Percentiles rank a stretch among this genome's conserved stretches.
Conservation (phyloP, 2,797 vertebrate genomes). For the Menidia menidia region DNA sequence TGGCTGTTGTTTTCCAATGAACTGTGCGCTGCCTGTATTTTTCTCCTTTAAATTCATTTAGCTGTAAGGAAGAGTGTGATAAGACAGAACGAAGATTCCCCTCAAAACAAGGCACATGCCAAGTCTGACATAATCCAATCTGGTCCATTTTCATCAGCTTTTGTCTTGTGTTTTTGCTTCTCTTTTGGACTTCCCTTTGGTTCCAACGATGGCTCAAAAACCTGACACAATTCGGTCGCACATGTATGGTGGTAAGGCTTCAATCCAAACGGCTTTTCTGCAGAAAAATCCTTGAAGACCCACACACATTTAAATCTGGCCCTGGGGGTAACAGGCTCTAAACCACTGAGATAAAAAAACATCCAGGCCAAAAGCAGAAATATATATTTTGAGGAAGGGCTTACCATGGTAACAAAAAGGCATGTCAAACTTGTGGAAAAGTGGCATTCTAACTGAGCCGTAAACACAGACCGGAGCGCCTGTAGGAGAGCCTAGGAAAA, state of each 20-base stretch:
- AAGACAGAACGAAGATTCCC: conserved; percentile 85
- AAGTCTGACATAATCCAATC: conserved; percentile 90
- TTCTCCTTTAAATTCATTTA: conserved; percentile 72
- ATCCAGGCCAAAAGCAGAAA: conserved; percentile 84
- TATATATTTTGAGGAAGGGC: conserved; percentile 85
- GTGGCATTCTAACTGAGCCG: conserved; percentile 78
- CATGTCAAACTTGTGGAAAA: conserved; percentile 85
- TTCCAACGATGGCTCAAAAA: conserved; percentile 85
- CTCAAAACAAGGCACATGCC: conserved; percentile 82
- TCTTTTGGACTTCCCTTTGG: conserved; percentile 87
- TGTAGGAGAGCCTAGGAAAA: conserved; percentile 80
- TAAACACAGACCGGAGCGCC: conserved; percentile 80
- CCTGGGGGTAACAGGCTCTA: conserved; percentile 86
- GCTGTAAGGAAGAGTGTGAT: conserved; percentile 86
- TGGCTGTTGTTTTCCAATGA: conserved; percentile 79
- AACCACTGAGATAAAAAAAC: conserved; percentile 83
- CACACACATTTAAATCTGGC: conserved; percentile 90
- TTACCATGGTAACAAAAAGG: conserved; percentile 85
- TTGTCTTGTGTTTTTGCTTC: conserved; percentile 85
- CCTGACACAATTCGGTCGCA: conserved; percentile 88
- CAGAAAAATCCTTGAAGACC: conserved; percentile 87
- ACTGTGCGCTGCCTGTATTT: conserved; percentile 66
- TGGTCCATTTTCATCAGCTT: conserved; percentile 86
- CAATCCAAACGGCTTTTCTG: conserved; percentile 87
- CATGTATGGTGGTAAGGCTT: conserved; percentile 83